Evolutionary conservation across 2,888 invertebrate genomes (phyloP).

Genomic region (Heterodera filipjevi): DNA sequence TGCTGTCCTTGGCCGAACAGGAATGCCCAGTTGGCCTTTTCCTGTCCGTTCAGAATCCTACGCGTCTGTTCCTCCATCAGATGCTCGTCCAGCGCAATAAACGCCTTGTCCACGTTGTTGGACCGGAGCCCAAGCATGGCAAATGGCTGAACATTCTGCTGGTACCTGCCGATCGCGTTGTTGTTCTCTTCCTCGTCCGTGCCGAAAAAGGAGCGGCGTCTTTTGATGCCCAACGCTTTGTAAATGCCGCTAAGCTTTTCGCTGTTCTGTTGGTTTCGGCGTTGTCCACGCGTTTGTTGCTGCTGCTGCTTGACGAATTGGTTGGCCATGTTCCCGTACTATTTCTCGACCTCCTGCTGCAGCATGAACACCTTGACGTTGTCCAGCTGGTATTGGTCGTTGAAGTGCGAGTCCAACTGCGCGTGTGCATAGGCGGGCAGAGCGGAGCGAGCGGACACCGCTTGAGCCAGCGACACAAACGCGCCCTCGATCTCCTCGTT

Average conservation of each 20-base stretch:
- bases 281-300: constrained; percentile 36
- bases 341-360: constrained; percentile 48
- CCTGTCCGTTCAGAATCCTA: constrained; percentile 6
- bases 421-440: constrained; percentile 28
- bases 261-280: constrained; percentile 16
- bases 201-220: constrained; percentile 40
- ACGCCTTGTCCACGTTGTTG: constrained; percentile 50
- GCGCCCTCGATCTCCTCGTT: constrained; percentile 43
- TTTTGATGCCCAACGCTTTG: constrained; percentile 48
- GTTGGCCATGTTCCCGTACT: constrained; percentile 32
- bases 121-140: constrained; percentile 21
- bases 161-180: not conserved
- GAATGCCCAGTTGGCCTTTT: constrained; percentile 34
- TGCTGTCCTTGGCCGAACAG: constrained; percentile 41
- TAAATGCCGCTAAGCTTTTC: constrained; percentile 40
- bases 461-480: constrained; percentile 47
- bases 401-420: constrained; percentile 32
- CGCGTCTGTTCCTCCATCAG: constrained; percentile 39
- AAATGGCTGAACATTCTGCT: constrained; percentile 22
- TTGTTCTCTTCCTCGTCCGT: constrained; percentile 19
- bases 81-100: constrained; percentile 55
- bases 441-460: constrained; percentile 43
- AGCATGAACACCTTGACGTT: constrained; percentile 39
- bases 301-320: constrained; percentile 13
- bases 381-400: constrained; percentile 34